Base-by-base conservation (phyloP, 2,113 vertebrate genomes). In the Cichladusa arquata region DNA sequence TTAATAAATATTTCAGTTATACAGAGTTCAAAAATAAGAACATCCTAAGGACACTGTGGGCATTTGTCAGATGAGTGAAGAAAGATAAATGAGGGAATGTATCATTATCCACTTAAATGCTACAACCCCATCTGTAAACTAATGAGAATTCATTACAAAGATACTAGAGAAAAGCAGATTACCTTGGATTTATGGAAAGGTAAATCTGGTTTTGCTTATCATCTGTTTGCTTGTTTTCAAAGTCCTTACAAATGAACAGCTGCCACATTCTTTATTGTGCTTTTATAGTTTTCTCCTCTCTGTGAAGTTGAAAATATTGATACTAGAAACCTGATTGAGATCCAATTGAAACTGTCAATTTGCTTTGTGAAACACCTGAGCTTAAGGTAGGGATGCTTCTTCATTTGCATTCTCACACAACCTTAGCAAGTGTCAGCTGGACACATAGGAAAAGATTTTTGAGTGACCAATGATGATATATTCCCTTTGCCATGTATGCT, bases 71-170 rank as follows among this genome's bases (percentile, higher is more conserved):
- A 90, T 66, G 80, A 96, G 80, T 19, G 38, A 93, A 86, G 54
- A 85, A 82, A 72, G 73, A 93, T 74, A 90, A 95, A 96, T 28
- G 5, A 81, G 66, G 45, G 33, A 42, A 82, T 82, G 40, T 92
- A 91, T 47, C 54, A 33, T 65, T 92, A 89, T 64, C 81, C 72
- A 83, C 77, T 91, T 87, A 87, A 57, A 91, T 80, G 33, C 58
- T 73, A 56, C 18, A 44, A 66, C 31, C 34, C 70, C 57, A 64
- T 67, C 91, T 81, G 57, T 86, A 97, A 98, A 95, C 93, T 96
- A 97, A 97, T 71, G 90, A 93, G 87, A 98, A 97, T 93, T 96
- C 82, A 95, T 96, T 98, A 97, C 53, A 77, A 90, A 91, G 94
- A 61, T 69, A 65, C 60, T 64, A 81, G 90, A 94, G 91, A 88